These are phyloP conservation scores for Pseudomyrmex pallidus DNA, from an alignment of 1,140 invertebrate genomes.

Conservation along the genomic window DNA sequence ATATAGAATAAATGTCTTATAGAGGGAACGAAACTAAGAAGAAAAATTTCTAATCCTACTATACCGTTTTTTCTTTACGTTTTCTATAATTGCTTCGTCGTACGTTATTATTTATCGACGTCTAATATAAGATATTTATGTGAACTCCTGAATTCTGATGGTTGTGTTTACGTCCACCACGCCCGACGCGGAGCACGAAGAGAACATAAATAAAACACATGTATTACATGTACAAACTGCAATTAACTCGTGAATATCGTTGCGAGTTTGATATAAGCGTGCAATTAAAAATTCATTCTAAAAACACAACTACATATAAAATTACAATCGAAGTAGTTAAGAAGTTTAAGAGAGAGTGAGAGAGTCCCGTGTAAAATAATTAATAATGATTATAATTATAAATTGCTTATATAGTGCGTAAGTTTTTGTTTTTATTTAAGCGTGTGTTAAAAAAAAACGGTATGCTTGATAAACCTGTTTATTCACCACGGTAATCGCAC, in stretches of 20 bases:
- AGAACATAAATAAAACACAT: constrained; percentile 20
- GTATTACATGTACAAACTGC: background rate
- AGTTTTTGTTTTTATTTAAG: background rate
- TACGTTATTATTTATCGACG: constrained; percentile 32
- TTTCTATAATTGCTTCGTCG: constrained; percentile 24
- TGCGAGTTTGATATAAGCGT: background rate
- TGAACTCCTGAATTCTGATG: constrained; percentile 26
- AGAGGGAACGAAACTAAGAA: background rate
- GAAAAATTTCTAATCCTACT: constrained; percentile 21
- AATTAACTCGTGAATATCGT: constrained; percentile 21
- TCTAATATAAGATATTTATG: constrained; percentile 28
- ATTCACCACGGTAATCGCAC: constrained; percentile 16
- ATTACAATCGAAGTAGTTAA: background rate
- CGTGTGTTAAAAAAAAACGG: background rate
- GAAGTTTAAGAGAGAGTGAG: background rate
- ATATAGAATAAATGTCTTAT: background rate
- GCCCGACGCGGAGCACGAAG: background rate
- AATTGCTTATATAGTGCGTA: background rate
- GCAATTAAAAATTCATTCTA: background rate
- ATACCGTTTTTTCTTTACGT: constrained; percentile 27
- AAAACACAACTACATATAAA: background rate
- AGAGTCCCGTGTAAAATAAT: background rate
- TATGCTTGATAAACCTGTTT: constrained; percentile 25
- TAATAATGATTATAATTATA: too few species aligned
- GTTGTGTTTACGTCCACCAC: background rate